Percentiles rank a stretch among this genome's conserved stretches.
phyloP scores from a whole-genome alignment of 2,888 invertebrate genomes.

The Drosophila falleni region DNA sequence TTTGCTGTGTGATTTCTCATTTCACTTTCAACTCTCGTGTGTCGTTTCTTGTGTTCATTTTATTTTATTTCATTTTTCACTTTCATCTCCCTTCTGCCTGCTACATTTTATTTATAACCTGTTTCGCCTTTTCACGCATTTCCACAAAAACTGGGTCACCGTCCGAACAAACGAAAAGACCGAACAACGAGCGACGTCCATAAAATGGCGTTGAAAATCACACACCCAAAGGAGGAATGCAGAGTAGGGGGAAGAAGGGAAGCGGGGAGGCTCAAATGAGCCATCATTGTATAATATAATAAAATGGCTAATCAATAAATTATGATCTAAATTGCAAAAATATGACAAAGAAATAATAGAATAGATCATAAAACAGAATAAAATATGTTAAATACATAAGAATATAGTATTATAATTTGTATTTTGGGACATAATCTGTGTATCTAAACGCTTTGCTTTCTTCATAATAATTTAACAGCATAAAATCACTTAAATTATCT shows the following conservation, averaged over 20 bases:
- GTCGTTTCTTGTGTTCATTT: slow-evolving; percentile 9
- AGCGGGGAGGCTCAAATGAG: slow-evolving; percentile 6
- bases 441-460: no score
- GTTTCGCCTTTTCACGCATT: slow-evolving; percentile 55
- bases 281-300: slow-evolving; percentile 4
- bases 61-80: slow-evolving; percentile 19
- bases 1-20: slow-evolving; percentile 75
- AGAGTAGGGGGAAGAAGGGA: neutral
- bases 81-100: slow-evolving; percentile 8
- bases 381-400: neutral
- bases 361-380: neutral
- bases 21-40: slow-evolving; percentile 40
- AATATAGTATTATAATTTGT: neutral
- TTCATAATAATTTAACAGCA: neutral
- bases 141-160: slow-evolving; percentile 65
- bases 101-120: slow-evolving; percentile 64
- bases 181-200: slow-evolving; percentile 24
- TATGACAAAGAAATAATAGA: neutral
- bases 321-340: neutral
- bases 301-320: slow-evolving; percentile 10
- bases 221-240: slow-evolving; percentile 19
- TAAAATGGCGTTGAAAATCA: slow-evolving; percentile 46
- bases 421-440: neutral
- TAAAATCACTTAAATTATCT: neutral
- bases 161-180: slow-evolving; percentile 22